Evolutionary conservation across 1,140 invertebrate species (phyloP), one percentile per base, ranked within the genome.

Genomic region (Drosophila truncata): DNA sequence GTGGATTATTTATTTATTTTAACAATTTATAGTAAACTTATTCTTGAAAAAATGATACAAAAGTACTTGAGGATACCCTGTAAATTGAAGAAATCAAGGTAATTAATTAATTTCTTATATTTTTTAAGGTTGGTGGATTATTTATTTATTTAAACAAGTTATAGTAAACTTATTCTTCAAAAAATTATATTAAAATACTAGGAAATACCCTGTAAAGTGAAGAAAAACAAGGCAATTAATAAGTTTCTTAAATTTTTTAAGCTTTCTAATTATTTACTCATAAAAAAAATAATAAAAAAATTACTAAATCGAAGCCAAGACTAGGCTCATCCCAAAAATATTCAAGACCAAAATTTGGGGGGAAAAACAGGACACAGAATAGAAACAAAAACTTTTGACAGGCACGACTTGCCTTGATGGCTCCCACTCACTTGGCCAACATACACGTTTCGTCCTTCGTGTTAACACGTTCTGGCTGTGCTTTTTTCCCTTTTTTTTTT

Each of bases 381-480:
- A n/a, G 61, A 59, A 76, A 42, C 50, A 75, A 66, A 58, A 64
- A 64, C 61, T 76, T 66, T 71, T 75, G 70, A 52, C 70, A 65
- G 60, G 52, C 50, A 74, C 59, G 72, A 57, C 52, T 50, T 37
- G 65, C 65, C 54, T 29, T 74, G 73, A 76, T 76, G 71, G 39
- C 54, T 75, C 23, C 72, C 71, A 57, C 64, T 70, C 67, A 57
- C 46, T 76, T 37, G 71, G 50, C 37, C 61, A 31, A 44, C 23
- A 52, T 59, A 76, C 73, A 76, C 73, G 60, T 66, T 66, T 66
- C 61, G 37, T 44, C 54, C 71, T 66, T 59, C 50, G 46, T 76
- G 72, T 76, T 76, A 76, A 76, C 73, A 76, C 71, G 73, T 76
- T 59, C 61, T 46, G 55, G 35, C 27, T 62, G 29, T 50, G 55